Evolutionary conservation across 37 sponge, comb jelly and placozoan genomes (phyloP), one percentile per base, ranked within the genome.

Genomic region (Hormiphora californensis): DNA sequence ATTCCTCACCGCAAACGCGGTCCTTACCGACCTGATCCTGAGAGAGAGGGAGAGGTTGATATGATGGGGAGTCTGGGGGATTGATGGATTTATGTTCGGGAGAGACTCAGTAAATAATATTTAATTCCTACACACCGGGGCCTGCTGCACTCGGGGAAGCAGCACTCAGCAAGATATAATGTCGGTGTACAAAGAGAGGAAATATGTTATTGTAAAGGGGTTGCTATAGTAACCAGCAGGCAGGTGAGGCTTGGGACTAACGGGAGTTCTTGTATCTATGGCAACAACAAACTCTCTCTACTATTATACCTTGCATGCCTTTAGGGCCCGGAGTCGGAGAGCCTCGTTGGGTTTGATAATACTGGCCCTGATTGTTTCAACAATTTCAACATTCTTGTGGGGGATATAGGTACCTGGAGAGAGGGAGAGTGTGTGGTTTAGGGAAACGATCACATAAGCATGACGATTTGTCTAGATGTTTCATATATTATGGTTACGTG

Each of bases 1-100:
- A 98, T 78, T 98, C 99, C 65, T 98, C 99, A 35, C 99, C 99
- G 39, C 95, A 95, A 55, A 98, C 95, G 39, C 99, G 90, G 27
- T 89, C 89, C 57, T 86, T 89, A 17, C 95, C 95, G 59, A 90
- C 91, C 34, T 95, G 89, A 54, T 94, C 99, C 92, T 94, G 73
- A 0, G 32, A 43, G 32, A 12, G 15, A 44, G 34, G 37, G 43
- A 21, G 40, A 32, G n/a, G n/a, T n/a, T n/a, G n/a, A n/a, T n/a
- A n/a, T n/a, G n/a, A 19, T 38, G 21, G n/a, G 28, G 32, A n/a
- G 32, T 63, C n/a, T 19, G 15, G 19, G 12, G 12, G 32, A 19
- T 19, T n/a, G 12, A n/a, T n/a, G 15, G 12, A 19, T 12, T 30
- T 63, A 63, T 12, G 32, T 17, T 19, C 0, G 15, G 15, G 0